Base-by-base conservation (phyloP, 2,113 vertebrate species). In the Camelus dromedarius region DNA sequence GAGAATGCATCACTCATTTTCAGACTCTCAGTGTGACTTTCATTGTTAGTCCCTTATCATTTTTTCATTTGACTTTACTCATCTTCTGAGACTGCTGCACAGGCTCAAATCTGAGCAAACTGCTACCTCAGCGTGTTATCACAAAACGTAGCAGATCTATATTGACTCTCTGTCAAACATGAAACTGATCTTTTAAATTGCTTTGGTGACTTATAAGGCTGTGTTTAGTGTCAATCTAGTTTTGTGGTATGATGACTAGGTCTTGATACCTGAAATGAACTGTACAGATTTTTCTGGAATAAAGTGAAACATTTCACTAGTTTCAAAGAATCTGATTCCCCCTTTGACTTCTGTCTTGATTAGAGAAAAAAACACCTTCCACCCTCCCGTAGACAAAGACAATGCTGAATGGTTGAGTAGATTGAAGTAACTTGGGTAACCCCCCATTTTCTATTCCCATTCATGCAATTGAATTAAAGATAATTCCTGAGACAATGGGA, bases 121-220 rank as follows among this genome's bases (percentile, higher is more conserved):
- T 96, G 62, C 77, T 89, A 86, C 62, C 46, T 92, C 92, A 93
- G 92, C 10, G 1, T 64, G 38, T 86, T 28, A 93, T 77, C 35
- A 79, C 67, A 93, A 89, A 92, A 73, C 26, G 32, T 28, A 60
- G 38, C 0, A 42, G 0, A 95, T 94, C 54, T 54, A 72, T 91
- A 97, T 96, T 75, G 80, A 92, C 75, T 89, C 13, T 94, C 35
- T 83, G 77, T 95, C 90, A 97, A 89, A 83, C 28, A 86, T 95
- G 66, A 90, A 94, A 86, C 16, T 91, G 14, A 91, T 22, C 0
- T 91, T 92, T 93, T 66, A 96, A 88, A 56, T 81, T 96, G 81
- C 46, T 95, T 64, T n/a, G 58, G 94, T 93, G 93, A 70, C 54
- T 93, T 93, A 22, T 60, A 81, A 86, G 35, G 1, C 75, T 73